Evolutionary conservation across 2,888 invertebrate genomes (phyloP), one percentile per base, ranked within the genome.

Genomic region (Cataglyphis altisquamis): DNA sequence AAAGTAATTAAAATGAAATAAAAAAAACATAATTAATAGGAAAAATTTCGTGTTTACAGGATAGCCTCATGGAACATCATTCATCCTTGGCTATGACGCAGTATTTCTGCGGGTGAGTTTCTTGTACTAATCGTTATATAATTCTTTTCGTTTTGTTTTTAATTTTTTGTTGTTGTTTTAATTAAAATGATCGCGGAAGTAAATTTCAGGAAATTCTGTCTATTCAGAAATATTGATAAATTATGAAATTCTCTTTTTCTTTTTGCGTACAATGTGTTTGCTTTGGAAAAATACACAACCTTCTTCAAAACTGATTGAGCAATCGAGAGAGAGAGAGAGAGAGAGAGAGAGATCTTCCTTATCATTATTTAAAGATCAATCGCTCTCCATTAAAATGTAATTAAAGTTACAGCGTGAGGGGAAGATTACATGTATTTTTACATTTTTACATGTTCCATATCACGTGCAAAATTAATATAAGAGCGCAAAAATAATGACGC

Each of bases 11-110:
- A 25, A 25, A 25, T 25, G 25, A 25, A 25, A 25, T 25, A 25
- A 25, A 25, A 25, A 25, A 25, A 25, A 25, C 1, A 25, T 1
- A 25, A 25, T 8, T 41, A 9, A 21, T 45, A 41, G 15, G 1
- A 18, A 18, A 32, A 41, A 9, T 70, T 21, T 72, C 60, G 12
- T 70, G 12, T 25, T 78, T 60, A 18, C 78, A 78, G 78, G 36
- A 45, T 29, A 67, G 6, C 12, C 57, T 3, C 8, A 12, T 18
- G 21, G 32, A 72, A 21, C 29, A 57, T 1, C 32, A 21, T 21
- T 57, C 45, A 10, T 72, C 45, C 45, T 60, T 45, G 41, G n/a
- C 25, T 29, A 29, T 21, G 57, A 36, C 21, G 72, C 45, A 45
- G 18, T 10, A 45, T 45, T 15, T 32, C 60, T 3, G 4, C 29